Evolutionary conservation across 2,113 vertebrate genomes (phyloP).

Genomic region (Archocentrus centrarchus): DNA sequence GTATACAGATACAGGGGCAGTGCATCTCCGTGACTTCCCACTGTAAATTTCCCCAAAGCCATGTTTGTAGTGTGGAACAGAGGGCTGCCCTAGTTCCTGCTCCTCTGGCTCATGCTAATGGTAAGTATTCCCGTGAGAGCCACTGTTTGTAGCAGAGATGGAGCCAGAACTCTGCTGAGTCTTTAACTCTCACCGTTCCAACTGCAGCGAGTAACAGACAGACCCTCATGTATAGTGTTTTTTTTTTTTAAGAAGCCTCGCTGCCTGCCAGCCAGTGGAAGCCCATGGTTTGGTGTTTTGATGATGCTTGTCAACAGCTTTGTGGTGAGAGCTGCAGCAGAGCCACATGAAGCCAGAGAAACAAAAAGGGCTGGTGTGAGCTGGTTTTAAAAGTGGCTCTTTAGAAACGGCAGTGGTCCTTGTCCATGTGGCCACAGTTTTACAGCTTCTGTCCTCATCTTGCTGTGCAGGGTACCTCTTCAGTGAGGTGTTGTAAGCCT

Average conservation of each 20-base stretch:
- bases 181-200: conserved; percentile 17
- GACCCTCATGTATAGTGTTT: conserved; percentile 21
- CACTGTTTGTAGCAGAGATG: conserved; percentile 9
- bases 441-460: conserved; percentile 1
- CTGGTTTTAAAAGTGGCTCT: conserved; percentile 54
- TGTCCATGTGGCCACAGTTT: conserved; percentile 13
- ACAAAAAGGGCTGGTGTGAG: conserved; percentile 62
- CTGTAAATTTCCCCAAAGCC: conserved; percentile 23
- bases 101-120: background rate
- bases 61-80: conserved; percentile 27
- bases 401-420: conserved; percentile 21
- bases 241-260: background rate
- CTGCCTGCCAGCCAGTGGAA: conserved; percentile 22
- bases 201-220: conserved; percentile 10
- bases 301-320: conserved; percentile 22
- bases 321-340: conserved; percentile 21
- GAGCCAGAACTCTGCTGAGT: conserved; percentile 9
- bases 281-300: background rate
- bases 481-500: background rate
- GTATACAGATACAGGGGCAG: background rate
- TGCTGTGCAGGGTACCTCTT: background rate
- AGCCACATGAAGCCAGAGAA: conserved; percentile 9
- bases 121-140: conserved; percentile 27
- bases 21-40: conserved; percentile 29
- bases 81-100: conserved; percentile 29